Percentiles rank a stretch among this genome's conserved stretches.
Conservation (phyloP, 2,797 vertebrate species). For the Eulemur mongoz region DNA sequence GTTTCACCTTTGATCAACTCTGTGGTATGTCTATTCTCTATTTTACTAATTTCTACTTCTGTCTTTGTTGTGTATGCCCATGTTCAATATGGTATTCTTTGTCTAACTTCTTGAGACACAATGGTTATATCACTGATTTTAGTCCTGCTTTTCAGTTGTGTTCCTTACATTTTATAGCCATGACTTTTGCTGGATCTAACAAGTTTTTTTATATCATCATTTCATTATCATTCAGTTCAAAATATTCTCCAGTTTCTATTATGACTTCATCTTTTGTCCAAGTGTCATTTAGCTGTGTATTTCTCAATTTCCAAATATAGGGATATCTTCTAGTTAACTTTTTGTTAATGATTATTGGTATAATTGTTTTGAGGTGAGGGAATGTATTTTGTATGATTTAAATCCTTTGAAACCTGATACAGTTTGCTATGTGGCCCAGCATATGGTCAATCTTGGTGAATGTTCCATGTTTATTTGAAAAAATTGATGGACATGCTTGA, state of each 20-base stretch:
- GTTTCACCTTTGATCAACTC: neutral
- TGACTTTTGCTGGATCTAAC: neutral
- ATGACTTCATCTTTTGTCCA: neutral
- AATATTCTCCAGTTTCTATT: conserved; percentile 33
- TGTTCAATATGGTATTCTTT: neutral
- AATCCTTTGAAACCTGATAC: neutral
- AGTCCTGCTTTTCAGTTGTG: neutral
- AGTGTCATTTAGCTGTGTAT: neutral
- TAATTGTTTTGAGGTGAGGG: neutral
- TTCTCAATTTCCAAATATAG: neutral
- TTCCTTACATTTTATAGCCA: neutral
- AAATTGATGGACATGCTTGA: neutral
- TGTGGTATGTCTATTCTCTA: neutral
- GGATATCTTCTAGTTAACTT: conserved; percentile 2
- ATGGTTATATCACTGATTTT: neutral
- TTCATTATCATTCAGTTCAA: neutral
- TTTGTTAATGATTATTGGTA: neutral
- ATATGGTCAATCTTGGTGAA: neutral
- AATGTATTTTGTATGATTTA: neutral
- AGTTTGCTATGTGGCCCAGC: neutral
- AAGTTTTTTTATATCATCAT: neutral
- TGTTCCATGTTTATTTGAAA: neutral
- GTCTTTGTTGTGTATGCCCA: neutral
- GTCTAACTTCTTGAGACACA: neutral
- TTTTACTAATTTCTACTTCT: neutral